Evolutionary conservation across 2,888 invertebrate genomes (phyloP).

Genomic region (Coenonympha glycerion): DNA sequence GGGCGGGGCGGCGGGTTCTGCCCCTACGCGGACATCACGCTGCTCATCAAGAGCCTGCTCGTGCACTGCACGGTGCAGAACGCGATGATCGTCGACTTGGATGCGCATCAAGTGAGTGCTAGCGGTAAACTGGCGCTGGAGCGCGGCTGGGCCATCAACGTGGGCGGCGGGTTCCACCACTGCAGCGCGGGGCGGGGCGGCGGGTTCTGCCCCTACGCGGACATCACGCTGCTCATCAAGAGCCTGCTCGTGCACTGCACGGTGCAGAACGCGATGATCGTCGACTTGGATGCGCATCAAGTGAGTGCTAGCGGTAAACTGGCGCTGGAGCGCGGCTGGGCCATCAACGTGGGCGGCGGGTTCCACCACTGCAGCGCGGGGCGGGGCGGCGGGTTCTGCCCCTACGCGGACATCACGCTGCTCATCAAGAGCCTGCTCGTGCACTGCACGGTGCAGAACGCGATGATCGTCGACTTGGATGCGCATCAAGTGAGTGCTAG

Average conservation of each 20-base stretch:
- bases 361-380: constrained; percentile 90
- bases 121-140: constrained; percentile 89
- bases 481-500: constrained; percentile 90
- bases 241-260: constrained; percentile 77
- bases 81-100: constrained; percentile 91
- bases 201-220: constrained; percentile 94
- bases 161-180: constrained; percentile 95
- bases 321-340: constrained; percentile 89
- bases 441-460: constrained; percentile 75
- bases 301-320: constrained; percentile 87
- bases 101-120: constrained; percentile 91
- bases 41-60: constrained; percentile 82
- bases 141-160: constrained; percentile 90
- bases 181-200: constrained; percentile 85
- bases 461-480: constrained; percentile 93
- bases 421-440: constrained; percentile 81
- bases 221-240: constrained; percentile 86
- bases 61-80: constrained; percentile 75
- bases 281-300: constrained; percentile 95
- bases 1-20: constrained; percentile 90
- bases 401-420: constrained; percentile 91
- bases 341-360: constrained; percentile 93
- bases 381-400: constrained; percentile 90
- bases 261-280: constrained; percentile 85
- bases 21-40: constrained; percentile 91